These are phyloP conservation scores for Buathra laborator DNA, from an alignment of 2,888 invertebrate genomes.

Conservation along the genomic window DNA sequence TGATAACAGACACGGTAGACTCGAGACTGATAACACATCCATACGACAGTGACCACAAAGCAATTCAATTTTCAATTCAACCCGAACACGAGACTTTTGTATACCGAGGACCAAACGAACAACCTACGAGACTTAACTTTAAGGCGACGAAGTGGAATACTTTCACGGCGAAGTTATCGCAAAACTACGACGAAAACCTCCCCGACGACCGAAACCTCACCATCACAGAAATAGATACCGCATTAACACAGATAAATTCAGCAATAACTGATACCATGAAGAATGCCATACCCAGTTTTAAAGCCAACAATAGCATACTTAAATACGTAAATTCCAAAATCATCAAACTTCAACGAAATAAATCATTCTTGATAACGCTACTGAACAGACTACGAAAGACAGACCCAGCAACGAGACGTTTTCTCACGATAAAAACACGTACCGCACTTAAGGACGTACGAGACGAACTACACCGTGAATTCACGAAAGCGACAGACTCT, in stretches of 20 bases:
- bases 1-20: no score
- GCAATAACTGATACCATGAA: no score
- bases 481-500: background rate
- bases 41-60: constrained; percentile 32
- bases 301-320: background rate
- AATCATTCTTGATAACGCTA: background rate
- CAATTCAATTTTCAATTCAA: background rate
- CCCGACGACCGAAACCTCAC: background rate
- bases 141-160: background rate
- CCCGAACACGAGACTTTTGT: no score
- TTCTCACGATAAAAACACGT: background rate
- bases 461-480: background rate
- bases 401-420: background rate
- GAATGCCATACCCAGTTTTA: no score
- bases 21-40: background rate
- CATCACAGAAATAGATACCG: background rate
- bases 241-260: background rate
- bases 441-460: background rate
- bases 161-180: background rate
- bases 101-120: no score
- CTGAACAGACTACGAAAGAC: background rate
- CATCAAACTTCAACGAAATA: background rate
- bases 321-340: background rate
- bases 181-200: background rate
- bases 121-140: background rate